phyloP scores from a whole-genome alignment of 1,140 invertebrate species.

The Cylas formicarius region DNA sequence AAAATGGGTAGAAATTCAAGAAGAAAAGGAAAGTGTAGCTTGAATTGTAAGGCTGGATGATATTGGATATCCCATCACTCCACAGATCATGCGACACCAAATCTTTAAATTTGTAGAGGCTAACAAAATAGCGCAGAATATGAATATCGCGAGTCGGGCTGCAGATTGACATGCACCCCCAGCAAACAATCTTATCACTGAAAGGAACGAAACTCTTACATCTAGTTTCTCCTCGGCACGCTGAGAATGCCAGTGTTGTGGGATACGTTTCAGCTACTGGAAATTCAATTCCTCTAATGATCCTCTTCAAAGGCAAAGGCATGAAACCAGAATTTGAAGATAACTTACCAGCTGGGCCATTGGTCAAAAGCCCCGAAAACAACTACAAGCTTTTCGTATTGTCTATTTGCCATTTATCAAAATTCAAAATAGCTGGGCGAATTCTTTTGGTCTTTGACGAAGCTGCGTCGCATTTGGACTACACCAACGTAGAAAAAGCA shows the following conservation, averaged over 20 bases:
- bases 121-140: too few species aligned
- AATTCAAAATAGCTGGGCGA: constrained; percentile 33
- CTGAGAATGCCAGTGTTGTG: constrained; percentile 41
- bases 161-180: constrained; percentile 34
- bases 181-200: constrained; percentile 34
- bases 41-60: too few species aligned
- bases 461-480: constrained; percentile 35
- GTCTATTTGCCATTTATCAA: constrained; percentile 35
- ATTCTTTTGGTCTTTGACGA: constrained; percentile 40
- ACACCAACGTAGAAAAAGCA: constrained; percentile 30
- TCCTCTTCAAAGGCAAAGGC: constrained; percentile 34
- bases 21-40: too few species aligned
- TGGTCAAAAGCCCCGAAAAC: constrained; percentile 35
- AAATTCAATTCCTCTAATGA: constrained; percentile 29
- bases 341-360: constrained; percentile 33
- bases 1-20: too few species aligned
- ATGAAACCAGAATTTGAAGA: constrained; percentile 33
- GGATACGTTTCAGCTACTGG: constrained; percentile 39
- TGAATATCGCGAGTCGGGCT: too few species aligned
- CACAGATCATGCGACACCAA: too few species aligned
- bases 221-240: constrained; percentile 37
- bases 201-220: constrained; percentile 40
- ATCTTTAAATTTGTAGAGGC: too few species aligned
- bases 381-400: constrained; percentile 39
- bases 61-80: too few species aligned